Evolutionary conservation across 1,140 invertebrate genomes (phyloP).

Genomic region (Aradophagus sp.): DNA sequence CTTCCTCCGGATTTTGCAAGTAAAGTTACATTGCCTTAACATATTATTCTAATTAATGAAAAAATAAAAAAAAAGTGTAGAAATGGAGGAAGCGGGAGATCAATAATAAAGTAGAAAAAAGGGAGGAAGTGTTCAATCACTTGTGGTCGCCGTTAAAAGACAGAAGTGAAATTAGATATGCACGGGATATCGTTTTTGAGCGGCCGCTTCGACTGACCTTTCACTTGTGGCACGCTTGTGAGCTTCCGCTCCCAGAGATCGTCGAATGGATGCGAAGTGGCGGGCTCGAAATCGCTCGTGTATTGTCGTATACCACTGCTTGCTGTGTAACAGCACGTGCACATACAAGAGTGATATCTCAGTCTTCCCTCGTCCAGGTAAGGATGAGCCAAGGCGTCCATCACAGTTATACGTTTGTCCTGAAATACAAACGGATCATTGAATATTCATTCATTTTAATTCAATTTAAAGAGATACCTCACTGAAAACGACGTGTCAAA

Average conservation of each 20-base stretch:
- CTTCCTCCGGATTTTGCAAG: too few relatives aligned
- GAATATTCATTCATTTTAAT: too few relatives aligned
- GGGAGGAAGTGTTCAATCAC: too few relatives aligned
- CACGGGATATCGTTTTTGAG: constrained; percentile 14
- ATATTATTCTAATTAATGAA: too few relatives aligned
- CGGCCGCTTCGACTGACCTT: constrained; percentile 80
- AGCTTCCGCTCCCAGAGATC: constrained; percentile 96
- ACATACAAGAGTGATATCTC: constrained; percentile 99
- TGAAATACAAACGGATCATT: too few relatives aligned
- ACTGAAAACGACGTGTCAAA: too few relatives aligned
- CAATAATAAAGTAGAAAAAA: too few relatives aligned
- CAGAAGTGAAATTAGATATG: constrained; percentile 35
- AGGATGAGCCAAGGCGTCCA: constrained; percentile 95
- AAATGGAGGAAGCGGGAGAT: too few relatives aligned
- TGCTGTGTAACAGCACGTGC: constrained; percentile 94
- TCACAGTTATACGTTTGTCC: constrained; percentile 95
- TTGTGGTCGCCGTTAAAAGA: too few relatives aligned
- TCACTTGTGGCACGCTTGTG: constrained; percentile 92
- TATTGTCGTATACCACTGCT: constrained; percentile 87
- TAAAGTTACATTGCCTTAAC: too few relatives aligned
- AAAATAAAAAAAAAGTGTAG: too few relatives aligned
- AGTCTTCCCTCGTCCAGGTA: constrained; percentile 98
- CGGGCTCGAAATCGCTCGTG: constrained; percentile 94
- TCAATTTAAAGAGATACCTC: too few relatives aligned
- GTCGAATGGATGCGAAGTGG: constrained; percentile 90